phyloP scores from a whole-genome alignment of 2,888 invertebrate species.

The Actias luna region DNA sequence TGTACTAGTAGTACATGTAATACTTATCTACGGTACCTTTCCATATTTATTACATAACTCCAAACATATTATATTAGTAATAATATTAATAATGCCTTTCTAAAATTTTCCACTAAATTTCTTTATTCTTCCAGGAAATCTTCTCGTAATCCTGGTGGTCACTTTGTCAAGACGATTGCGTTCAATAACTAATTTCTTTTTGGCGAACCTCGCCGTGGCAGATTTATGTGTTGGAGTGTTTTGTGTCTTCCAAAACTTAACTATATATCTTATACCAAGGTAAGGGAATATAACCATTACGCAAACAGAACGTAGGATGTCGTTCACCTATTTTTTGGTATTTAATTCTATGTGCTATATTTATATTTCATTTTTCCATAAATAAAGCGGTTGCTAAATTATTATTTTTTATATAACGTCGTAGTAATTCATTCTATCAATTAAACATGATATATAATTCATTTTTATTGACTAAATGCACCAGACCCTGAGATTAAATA shows the following conservation, averaged over 20 bases:
- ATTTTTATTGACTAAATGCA: too few relatives aligned
- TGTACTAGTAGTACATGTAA: too few relatives aligned
- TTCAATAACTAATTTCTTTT: slow-evolving; percentile 95
- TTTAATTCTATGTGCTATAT: slow-evolving; percentile 21
- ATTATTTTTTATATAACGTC: neutral
- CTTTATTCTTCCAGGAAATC: slow-evolving; percentile 86
- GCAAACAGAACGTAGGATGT: slow-evolving; percentile 21
- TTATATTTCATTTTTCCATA: slow-evolving; percentile 21
- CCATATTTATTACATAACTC: too few relatives aligned
- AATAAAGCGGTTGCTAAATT: neutral
- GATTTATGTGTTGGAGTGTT: slow-evolving; percentile 96
- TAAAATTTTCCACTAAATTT: too few relatives aligned
- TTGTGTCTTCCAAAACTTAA: slow-evolving; percentile 94
- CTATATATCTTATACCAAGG: slow-evolving; percentile 90
- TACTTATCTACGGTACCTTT: too few relatives aligned
- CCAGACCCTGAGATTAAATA: too few relatives aligned
- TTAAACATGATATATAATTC: too few relatives aligned
- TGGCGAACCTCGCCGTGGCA: slow-evolving; percentile 94
- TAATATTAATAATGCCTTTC: too few relatives aligned
- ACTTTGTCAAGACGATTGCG: slow-evolving; percentile 90
- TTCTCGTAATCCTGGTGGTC: slow-evolving; percentile 93
- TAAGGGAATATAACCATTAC: slow-evolving; percentile 54
- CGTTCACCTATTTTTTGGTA: slow-evolving; percentile 5
- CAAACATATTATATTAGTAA: too few relatives aligned
- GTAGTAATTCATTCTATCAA: neutral